Base-by-base conservation (phyloP, 2,113 vertebrate species). In the Chamaetylas fuelleborni region DNA sequence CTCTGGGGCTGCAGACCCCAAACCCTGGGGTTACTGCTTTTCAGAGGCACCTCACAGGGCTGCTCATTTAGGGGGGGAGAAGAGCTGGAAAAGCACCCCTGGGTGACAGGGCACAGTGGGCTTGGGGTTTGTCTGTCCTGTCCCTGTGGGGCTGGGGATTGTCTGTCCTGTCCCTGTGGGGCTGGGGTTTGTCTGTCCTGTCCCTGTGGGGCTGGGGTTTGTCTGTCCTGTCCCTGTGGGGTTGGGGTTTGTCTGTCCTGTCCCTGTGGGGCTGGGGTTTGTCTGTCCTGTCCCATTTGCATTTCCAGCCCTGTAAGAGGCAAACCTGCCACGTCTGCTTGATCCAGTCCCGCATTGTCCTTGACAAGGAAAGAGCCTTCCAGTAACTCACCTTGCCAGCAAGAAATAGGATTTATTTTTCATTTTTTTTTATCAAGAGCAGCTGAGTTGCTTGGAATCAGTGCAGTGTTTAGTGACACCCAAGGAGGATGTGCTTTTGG, bases 351-450 rank as follows among this genome's bases (percentile, higher is more conserved):
- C 7, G 78, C 91, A 76, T 89, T 95, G 93, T 96, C 95, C 95
- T 96, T 94, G 95, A 93, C 57, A 3, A 78, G 93, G 73, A 71
- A 84, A 33, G 65, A 87, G 74, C 94, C 53, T 91, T 65, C 81
- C 86, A 38, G 12, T 76, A 81, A 54, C 77, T 96, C 84, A 91
- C 91, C 91, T 93, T 96, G 93, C 91, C 67, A 81, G 83, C 69
- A 42, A 83, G 65, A 74, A 57, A 47, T 11, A 25, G 70, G 25
- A 26, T 67, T 74, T 34, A 3, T n/a, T 56, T 48, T 47, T 36
- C 4, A 1, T 2, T 40, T 23, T 57, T n/a, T 57, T 34, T 51
- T 15, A 5, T 16, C 5, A 23, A 31, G 69, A 91, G 83, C 81
- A 74, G 64, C 77, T 40, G 94, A 77, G 67, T 43, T 74, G 47